Percentiles rank a stretch among this genome's conserved stretches.
These are phyloP conservation scores for Tribolium madens DNA, from an alignment of 1,140 invertebrate genomes.

Conservation along the genomic window DNA sequence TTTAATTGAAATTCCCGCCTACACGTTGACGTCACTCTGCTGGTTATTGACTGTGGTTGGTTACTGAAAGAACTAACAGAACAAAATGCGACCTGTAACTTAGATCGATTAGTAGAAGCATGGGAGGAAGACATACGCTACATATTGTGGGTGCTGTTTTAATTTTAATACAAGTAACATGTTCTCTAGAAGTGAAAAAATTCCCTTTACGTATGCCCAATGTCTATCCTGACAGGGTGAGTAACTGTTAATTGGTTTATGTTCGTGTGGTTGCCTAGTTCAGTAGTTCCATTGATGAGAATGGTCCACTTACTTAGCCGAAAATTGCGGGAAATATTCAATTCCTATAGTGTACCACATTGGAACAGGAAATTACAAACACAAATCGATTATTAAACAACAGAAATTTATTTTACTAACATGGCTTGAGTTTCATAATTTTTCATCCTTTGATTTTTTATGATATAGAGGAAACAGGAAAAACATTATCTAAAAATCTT, in stretches of 20 bases:
- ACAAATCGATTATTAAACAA: too few relatives aligned
- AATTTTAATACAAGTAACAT: slow-evolving; percentile 51
- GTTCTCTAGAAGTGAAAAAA: slow-evolving; percentile 64
- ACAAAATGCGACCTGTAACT: slow-evolving; percentile 13
- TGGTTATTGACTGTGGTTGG: slow-evolving; percentile 14
- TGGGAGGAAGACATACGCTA: slow-evolving; percentile 58
- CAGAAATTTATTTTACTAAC: too few relatives aligned
- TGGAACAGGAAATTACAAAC: background rate
- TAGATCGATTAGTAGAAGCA: slow-evolving; percentile 51
- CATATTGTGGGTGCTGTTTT: slow-evolving; percentile 48
- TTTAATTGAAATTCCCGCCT: slow-evolving; percentile 33
- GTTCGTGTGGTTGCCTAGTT: slow-evolving; percentile 43
- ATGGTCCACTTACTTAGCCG: slow-evolving; percentile 8
- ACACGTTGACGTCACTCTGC: slow-evolving; percentile 26
- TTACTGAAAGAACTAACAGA: slow-evolving; percentile 12
- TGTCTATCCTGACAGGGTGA: slow-evolving; percentile 76
- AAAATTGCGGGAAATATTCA: slow-evolving; percentile 32
- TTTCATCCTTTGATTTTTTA: too few relatives aligned
- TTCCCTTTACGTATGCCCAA: slow-evolving; percentile 80
- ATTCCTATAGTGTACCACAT: background rate
- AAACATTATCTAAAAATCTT: too few relatives aligned
- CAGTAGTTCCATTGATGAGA: background rate
- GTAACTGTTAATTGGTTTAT: slow-evolving; percentile 52
- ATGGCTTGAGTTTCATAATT: too few relatives aligned
- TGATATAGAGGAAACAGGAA: too few relatives aligned